Percentiles rank a stretch among this genome's conserved stretches.
These are phyloP conservation scores for Arothron firmamentum DNA, from an alignment of 2,113 vertebrate species.

Conservation along the genomic window DNA sequence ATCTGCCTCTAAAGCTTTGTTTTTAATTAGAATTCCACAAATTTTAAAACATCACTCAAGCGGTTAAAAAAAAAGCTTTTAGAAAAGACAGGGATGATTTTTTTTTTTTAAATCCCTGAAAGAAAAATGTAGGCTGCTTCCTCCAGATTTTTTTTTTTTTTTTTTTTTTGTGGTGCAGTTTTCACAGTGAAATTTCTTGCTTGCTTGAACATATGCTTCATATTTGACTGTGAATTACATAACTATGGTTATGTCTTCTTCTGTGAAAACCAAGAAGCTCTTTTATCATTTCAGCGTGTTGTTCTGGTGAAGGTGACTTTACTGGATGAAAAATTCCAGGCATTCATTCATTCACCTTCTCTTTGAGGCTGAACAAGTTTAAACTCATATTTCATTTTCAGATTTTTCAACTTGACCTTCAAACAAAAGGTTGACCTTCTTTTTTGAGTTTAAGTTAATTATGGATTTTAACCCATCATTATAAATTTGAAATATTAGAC, in stretches of 20 bases:
- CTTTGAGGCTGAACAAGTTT: conserved; percentile 24
- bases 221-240: no score
- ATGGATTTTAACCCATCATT: no score
- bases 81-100: neutral
- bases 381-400: conserved; percentile 24
- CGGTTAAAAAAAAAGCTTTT: neutral
- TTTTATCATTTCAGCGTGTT: neutral
- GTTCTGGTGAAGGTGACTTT: neutral
- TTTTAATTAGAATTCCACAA: neutral
- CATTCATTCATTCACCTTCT: conserved; percentile 21
- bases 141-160: neutral
- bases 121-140: neutral
- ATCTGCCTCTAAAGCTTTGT: neutral
- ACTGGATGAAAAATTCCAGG: conserved; percentile 27
- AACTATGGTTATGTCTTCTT: no score
- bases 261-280: no score
- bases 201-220: no score
- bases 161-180: neutral
- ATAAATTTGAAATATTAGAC: no score
- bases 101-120: neutral
- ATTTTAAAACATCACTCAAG: neutral
- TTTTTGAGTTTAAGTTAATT: no score
- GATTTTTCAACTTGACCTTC: conserved; percentile 13
- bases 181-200: neutral
- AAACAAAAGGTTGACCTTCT: no score